These are phyloP conservation scores for Ormyrus labotus DNA, from an alignment of 2,888 invertebrate species.

Conservation along the genomic window DNA sequence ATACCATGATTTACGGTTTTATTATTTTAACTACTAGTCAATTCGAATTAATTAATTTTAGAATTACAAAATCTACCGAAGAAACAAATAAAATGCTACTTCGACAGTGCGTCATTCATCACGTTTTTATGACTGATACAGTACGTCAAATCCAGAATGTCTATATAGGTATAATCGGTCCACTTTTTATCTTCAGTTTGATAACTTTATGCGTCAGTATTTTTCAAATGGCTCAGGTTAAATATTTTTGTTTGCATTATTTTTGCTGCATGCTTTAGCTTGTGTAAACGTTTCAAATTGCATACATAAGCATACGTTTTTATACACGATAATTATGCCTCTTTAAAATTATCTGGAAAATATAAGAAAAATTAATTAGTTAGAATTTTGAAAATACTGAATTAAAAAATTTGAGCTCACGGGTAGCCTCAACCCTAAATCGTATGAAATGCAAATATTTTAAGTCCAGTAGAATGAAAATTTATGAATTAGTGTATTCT, in stretches of 20 bases:
- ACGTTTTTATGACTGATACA: conserved; percentile 20
- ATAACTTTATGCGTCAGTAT: conserved; percentile 44
- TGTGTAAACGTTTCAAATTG: too few species aligned
- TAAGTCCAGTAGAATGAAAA: too few species aligned
- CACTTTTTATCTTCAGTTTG: conserved; percentile 47
- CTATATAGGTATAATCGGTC: conserved; percentile 36
- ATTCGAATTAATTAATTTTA: conserved; percentile 36
- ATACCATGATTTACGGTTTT: conserved; percentile 52
- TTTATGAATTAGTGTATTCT: too few species aligned
- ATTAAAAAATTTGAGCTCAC: too few species aligned
- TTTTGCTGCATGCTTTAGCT: too few species aligned
- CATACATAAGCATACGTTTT: too few species aligned
- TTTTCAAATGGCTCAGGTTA: conserved; percentile 45
- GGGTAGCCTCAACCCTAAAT: too few species aligned
- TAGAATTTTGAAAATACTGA: not conserved
- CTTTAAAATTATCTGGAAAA: too few species aligned
- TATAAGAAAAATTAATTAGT: not conserved
- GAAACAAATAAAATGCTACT: not conserved
- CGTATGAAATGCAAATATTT: too few species aligned
- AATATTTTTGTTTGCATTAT: not conserved
- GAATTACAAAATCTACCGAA: conserved; percentile 6
- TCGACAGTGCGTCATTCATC: conserved; percentile 31
- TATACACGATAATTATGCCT: too few species aligned
- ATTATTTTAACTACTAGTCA: conserved; percentile 42
- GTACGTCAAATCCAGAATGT: conserved; percentile 17